Evolutionary conservation across 2,888 invertebrate genomes (phyloP).

Genomic region (Cyrtodaria siliqua): DNA sequence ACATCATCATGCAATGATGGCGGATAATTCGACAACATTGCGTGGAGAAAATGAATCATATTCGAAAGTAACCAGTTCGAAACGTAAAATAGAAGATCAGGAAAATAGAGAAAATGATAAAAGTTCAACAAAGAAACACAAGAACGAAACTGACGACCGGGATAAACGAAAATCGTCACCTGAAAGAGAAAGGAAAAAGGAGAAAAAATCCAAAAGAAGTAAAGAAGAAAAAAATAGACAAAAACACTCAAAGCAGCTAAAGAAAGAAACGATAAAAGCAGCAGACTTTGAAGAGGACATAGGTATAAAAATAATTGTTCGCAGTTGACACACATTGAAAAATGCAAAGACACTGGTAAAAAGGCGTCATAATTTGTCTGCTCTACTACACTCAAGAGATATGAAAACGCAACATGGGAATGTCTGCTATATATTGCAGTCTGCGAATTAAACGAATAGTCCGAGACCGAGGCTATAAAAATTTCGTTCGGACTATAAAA

Average conservation of each 20-base stretch:
- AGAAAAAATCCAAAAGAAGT: slow-evolving; percentile 58
- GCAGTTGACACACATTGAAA: no score
- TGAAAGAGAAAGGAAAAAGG: slow-evolving; percentile 61
- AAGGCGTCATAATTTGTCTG: no score
- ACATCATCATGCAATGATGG: slow-evolving; percentile 58
- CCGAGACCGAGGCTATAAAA: no score
- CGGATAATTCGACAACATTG: slow-evolving; percentile 51
- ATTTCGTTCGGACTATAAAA: no score
- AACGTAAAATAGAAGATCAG: slow-evolving; percentile 41
- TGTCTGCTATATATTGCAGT: no score
- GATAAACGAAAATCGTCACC: slow-evolving; percentile 8
- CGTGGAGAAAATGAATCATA: slow-evolving; percentile 19
- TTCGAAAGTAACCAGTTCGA: slow-evolving; percentile 31
- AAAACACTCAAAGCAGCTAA: slow-evolving; percentile 35
- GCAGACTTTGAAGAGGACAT: slow-evolving; percentile 60
- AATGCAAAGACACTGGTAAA: no score
- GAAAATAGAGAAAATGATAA: slow-evolving; percentile 17
- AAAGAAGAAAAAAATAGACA: slow-evolving; percentile 46
- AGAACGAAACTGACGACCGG: slow-evolving; percentile 42
- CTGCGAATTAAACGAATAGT: no score
- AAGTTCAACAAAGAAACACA: slow-evolving; percentile 47
- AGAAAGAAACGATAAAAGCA: slow-evolving; percentile 45
- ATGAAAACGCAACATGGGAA: no score
- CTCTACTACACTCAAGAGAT: no score
- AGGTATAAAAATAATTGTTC: slow-evolving; percentile 30